Conservation (phyloP, 2,113 vertebrate species). For the Scalopus aquaticus region DNA sequence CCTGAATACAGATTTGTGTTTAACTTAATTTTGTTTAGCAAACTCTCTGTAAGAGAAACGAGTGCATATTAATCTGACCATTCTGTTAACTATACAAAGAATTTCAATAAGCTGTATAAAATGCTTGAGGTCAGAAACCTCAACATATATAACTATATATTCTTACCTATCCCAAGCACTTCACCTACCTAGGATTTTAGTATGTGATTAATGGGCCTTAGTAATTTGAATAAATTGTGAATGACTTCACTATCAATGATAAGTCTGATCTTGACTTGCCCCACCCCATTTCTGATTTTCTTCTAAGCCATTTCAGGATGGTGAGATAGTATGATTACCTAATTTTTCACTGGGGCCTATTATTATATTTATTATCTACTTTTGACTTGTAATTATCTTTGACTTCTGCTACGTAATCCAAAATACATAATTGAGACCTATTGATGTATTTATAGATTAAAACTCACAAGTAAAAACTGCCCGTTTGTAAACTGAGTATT, state of each 20-base stretch:
- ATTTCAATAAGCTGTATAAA: not conserved
- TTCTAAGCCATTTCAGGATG: conserved; percentile 31
- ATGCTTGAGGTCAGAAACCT: not conserved
- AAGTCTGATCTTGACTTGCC: not conserved
- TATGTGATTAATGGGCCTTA: not conserved
- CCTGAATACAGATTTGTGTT: conserved; percentile 11
- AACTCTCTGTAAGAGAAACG: not conserved
- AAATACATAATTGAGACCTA: conserved; percentile 6
- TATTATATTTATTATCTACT: not conserved
- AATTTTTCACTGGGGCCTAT: conserved; percentile 28
- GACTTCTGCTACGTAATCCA: not conserved
- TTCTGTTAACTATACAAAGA: not conserved
- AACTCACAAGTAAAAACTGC: not conserved
- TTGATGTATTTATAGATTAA: not conserved
- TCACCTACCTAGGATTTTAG: not conserved
- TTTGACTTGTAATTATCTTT: not conserved
- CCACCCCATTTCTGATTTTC: not conserved
- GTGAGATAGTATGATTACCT: not conserved
- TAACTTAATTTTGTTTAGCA: conserved; percentile 28
- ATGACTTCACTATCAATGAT: not conserved
- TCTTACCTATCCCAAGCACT: not conserved
- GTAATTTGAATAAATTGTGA: conserved; percentile 10
- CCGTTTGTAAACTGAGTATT: not conserved
- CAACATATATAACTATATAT: not conserved
- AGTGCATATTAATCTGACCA: not conserved